Base-by-base conservation (phyloP, 2,888 invertebrate genomes). In the Agriopis leucophaearia region DNA sequence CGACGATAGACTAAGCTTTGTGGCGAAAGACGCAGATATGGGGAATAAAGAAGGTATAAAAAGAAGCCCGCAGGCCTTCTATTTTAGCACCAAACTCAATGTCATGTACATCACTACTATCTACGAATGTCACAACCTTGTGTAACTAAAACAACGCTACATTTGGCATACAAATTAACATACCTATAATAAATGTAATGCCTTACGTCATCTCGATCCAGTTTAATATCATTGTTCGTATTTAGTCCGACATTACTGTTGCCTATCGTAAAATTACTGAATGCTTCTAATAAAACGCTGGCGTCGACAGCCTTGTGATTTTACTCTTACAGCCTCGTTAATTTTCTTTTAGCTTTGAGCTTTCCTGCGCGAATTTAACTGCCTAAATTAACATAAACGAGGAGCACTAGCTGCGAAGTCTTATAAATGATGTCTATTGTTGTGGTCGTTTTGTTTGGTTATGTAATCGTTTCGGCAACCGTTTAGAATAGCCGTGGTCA, bases 151-250 rank as follows among this genome's bases (percentile, higher is more conserved):
- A 76, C 77, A 78, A 71, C 73, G 72, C 69, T 79, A 76, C 76
- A 72, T 74, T 64, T 75, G 61, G 66, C 78, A 84, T 85, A 74
- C 84, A 85, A 85, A 82, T 85, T 81, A 81, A 82, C 81, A 77
- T 66, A 13, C 13, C 55, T 42, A 71, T 79, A 85, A 75, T 87
- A 78, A 86, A 83, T 80, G 76, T 74, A 77, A 81, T 81, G 73
- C 70, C 72, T 81, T 75, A 78, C 82, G 81, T 85, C 84, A 84
- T 72, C 63, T 60, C 47, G 61, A 77, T 79, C 79, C 74, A 66
- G 72, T 78, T 80, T 58, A 62, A 45, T 57, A 78, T 78, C 75
- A 79, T 75, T 76, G 77, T 75, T 62, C 69, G 66, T 80, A 81
- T 82, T 81, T 75, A 74, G 74, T 76, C 75, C 68, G 62, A 69